Base-by-base conservation (phyloP, 2,888 invertebrate species). In the Thelaira solivaga region DNA sequence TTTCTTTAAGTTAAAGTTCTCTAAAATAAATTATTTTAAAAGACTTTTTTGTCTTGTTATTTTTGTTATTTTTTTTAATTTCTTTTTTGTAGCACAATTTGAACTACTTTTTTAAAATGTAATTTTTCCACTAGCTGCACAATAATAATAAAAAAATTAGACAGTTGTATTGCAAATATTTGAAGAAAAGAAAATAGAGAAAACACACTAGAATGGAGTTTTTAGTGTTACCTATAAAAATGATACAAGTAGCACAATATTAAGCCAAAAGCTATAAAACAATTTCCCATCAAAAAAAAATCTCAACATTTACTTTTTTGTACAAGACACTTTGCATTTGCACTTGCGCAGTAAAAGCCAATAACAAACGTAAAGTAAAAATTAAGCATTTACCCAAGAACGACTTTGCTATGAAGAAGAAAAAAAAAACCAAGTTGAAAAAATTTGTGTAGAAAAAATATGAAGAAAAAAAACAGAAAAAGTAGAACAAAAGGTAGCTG, bases 401-500 rank as follows among this genome's bases (percentile, higher is more conserved):
- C 34, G 36, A 29, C 41, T 57, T 57, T 18, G 11, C 29, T 7
- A 5, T 22, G 26, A 0, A 22, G 10, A 10, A 41, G 31, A 53
- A 36, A 36, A 39, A 34, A 43, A 34, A 73, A 65, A 65, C 31
- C 36, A 43, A 49, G 43, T n/a, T 45, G 51, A 51, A 24, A 49
- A 41, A 43, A 31, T 34, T 47, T 5, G 13, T 10, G 43, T 4
- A 72, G 51, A 34, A 59, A 26, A 18, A 7, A n/a, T n/a, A n/a
- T n/a, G n/a, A n/a, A 53, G n/a, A 13, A 3, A 31, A 3, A 11
- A 43, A n/a, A 16, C 16, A 31, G 16, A 51, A 51, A 57, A 59
- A 57, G 34, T 53, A 36, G 59, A 67, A 74, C 74, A 74, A 74
- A 74, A 74, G 55, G 64, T 65, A 57, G 67, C 67, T 74, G 59